Evolutionary conservation across 2,888 invertebrate genomes (phyloP).

Genomic region (Teleogryllus oceanicus): DNA sequence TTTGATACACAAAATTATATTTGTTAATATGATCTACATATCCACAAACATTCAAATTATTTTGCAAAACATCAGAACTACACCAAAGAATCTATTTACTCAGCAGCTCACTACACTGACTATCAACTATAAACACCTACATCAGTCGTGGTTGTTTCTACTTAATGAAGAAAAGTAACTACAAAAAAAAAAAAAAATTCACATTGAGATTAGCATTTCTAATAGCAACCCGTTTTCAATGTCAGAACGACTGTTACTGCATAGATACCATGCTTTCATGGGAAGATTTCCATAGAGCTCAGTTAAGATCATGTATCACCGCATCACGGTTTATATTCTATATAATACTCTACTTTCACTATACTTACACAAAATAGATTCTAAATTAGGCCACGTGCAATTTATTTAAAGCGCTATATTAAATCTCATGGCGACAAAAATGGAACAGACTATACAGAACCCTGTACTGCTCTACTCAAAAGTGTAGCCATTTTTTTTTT

Average conservation of each 20-base stretch:
- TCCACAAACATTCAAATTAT: neutral
- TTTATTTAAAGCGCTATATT: neutral
- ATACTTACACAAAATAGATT: constrained; percentile 9
- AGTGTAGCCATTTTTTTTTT: too few relatives aligned
- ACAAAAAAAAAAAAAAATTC: neutral
- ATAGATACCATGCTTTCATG: constrained; percentile 11
- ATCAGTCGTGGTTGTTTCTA: neutral
- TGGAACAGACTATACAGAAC: neutral
- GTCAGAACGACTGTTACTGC: neutral
- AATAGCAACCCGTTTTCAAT: neutral
- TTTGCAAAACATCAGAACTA: neutral
- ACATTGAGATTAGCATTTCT: neutral
- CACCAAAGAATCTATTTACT: neutral
- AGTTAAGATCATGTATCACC: neutral
- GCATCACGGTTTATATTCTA: constrained; percentile 6
- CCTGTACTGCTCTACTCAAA: neutral
- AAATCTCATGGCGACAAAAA: constrained; percentile 1
- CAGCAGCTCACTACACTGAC: neutral
- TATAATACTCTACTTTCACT: constrained; percentile 12
- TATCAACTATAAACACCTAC: neutral
- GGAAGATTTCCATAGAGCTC: constrained; percentile 1
- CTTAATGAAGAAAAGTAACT: neutral
- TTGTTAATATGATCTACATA: neutral
- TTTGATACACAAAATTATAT: too few relatives aligned
- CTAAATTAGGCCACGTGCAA: constrained; percentile 18